Base-by-base conservation (phyloP, 1,140 invertebrate species). In the Paraescarpia echinospica region DNA sequence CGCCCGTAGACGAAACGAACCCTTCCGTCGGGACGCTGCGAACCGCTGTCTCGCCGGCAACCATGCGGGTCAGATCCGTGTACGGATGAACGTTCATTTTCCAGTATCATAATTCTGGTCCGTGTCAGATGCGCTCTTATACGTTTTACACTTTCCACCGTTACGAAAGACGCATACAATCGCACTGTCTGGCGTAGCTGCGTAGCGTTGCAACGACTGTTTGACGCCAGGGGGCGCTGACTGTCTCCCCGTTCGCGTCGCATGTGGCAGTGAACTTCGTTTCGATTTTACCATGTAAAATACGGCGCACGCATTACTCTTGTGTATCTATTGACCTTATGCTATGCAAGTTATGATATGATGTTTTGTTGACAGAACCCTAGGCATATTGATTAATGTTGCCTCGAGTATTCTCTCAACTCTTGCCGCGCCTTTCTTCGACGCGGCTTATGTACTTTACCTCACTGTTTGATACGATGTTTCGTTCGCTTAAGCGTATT, bases 201-300 rank as follows among this genome's bases (percentile, higher is more conserved):
- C 59, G 59, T 77, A 12, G 22, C 27, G 59, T 77, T 77, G 59
- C 1, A 22, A 27, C 59, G 59, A 77, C 0, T 22, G 27, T 77
- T 77, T 77, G 59, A 77, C 59, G 59, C 59, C 18, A 18, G 4
- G 59, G 12, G 59, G 22, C 59, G 59, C 59, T 77, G 27, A 77
- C 27, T 18, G 4, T 77, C 59, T 77, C 59, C 59, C 59, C 59
- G 4, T 1, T 27, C 59, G 14, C 59, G 59, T 77, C 59, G 59
- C 59, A 77, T 14, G 59, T 77, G 59, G 59, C 59, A 77, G 59
- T 77, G 14, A 77, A 27, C 59, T 77, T 77, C 59, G 59, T 77
- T 77, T 77, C 59, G 59, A 77, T 77, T 77, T 77, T 77, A 77
- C 59, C 59, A 77, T 77, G 59, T 77, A 77, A 77, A 77, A 77